These are phyloP conservation scores for Alsophila aescularia DNA, from an alignment of 2,888 invertebrate genomes.

Conservation along the genomic window DNA sequence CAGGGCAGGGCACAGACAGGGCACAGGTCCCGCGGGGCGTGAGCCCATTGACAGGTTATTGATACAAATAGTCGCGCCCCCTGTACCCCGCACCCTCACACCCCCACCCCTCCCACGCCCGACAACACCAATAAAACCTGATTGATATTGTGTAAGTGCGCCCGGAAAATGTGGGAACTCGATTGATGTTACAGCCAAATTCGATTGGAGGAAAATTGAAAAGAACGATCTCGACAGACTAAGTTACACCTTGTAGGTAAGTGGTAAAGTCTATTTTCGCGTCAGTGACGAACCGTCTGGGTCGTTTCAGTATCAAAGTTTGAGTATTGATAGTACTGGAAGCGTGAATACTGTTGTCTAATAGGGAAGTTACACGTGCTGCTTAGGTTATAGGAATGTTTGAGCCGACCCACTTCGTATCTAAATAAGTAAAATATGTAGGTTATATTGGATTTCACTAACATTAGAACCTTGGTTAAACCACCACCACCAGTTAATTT, in stretches of 20 bases:
- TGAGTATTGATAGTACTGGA: conserved; percentile 70
- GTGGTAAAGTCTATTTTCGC: conserved; percentile 47
- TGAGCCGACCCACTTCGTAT: conserved; percentile 6
- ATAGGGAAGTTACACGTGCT: conserved; percentile 61
- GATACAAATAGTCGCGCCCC: conserved; percentile 80
- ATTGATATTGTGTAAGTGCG: conserved; percentile 85
- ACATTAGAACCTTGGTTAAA: too few species aligned
- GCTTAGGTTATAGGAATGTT: conserved; percentile 38
- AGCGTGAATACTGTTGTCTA: conserved; percentile 77
- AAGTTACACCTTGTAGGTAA: conserved; percentile 51
- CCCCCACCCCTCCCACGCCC: conserved; percentile 59
- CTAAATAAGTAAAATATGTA: neutral
- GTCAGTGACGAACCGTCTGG: conserved; percentile 18
- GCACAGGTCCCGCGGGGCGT: conserved; percentile 73
- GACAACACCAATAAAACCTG: conserved; percentile 84
- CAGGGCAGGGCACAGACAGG: conserved; percentile 54
- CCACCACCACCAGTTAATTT: too few species aligned
- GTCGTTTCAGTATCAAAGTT: conserved; percentile 52
- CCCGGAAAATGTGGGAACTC: conserved; percentile 84
- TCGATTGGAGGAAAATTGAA: conserved; percentile 84
- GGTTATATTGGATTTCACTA: too few species aligned
- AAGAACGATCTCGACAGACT: conserved; percentile 57
- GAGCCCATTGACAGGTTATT: conserved; percentile 85
- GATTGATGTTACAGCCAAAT: conserved; percentile 84
- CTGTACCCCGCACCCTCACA: conserved; percentile 51